A percentile compares a stretch with the other conserved stretches of the same genome.
phyloP scores from a whole-genome alignment of 2,113 vertebrate genomes.

The Anoura caudifer region DNA sequence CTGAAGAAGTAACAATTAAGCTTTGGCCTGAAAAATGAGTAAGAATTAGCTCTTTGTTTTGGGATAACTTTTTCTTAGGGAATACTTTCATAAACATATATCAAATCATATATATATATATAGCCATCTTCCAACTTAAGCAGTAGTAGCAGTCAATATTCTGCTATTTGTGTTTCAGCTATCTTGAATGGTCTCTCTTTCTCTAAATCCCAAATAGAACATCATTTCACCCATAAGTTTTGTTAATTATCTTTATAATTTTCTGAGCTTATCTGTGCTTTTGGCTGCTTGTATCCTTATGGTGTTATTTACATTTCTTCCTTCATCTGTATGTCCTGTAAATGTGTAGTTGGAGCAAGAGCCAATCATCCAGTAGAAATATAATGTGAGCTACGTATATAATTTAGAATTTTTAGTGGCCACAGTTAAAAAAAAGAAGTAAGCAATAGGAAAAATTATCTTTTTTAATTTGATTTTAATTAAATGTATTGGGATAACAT shows the following conservation, averaged over 20 bases:
- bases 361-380: neutral
- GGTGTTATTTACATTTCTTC: neutral
- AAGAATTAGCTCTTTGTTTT: neutral
- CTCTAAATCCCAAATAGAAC: neutral
- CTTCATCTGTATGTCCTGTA: neutral
- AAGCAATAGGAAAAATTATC: neutral
- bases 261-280: neutral
- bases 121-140: neutral
- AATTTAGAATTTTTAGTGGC: neutral
- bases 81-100: neutral
- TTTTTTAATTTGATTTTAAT: neutral
- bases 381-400: neutral
- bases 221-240: neutral
- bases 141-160: neutral
- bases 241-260: neutral
- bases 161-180: neutral
- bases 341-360: neutral
- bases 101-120: neutral
- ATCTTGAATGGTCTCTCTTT: neutral
- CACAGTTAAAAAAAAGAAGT: neutral
- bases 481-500: neutral
- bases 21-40: neutral
- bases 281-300: neutral
- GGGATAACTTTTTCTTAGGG: neutral
- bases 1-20: neutral